A percentile compares a stretch with the other conserved stretches of the same genome.
phyloP scores from a whole-genome alignment of 2,888 invertebrate species.

The Crepidodera aurea region DNA sequence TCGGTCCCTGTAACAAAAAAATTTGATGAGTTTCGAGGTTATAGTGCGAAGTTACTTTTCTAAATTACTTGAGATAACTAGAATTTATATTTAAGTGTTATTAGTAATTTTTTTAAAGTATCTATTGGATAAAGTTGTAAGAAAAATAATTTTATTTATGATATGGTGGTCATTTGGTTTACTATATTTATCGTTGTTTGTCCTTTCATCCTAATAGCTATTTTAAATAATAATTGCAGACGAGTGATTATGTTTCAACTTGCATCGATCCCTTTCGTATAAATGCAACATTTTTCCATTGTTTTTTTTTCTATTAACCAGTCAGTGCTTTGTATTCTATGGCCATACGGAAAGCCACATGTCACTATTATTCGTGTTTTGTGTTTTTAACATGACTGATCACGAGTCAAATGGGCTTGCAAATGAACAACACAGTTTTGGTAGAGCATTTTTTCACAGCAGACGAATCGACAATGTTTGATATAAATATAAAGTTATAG shows the following conservation, averaged over 20 bases:
- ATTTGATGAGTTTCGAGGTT: conserved; percentile 24
- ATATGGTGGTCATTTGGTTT: no score
- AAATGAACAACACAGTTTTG: conserved; percentile 24
- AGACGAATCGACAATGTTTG: no score
- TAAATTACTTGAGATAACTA: neutral
- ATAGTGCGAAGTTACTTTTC: neutral
- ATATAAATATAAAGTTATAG: no score
- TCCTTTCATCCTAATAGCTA: no score
- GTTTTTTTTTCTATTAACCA: neutral
- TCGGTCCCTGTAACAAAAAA: conserved; percentile 78
- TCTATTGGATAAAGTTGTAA: no score
- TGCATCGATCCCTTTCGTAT: neutral
- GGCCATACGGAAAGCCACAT: conserved; percentile 20
- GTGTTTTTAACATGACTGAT: conserved; percentile 28
- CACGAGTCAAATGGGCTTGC: conserved; percentile 16
- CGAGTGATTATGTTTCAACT: neutral
- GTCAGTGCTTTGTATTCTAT: neutral
- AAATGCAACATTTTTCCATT: neutral
- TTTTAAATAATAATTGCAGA: neutral
- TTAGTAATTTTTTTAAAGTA: no score
- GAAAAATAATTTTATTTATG: no score
- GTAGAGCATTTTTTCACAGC: conserved; percentile 13
- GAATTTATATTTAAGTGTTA: neutral
- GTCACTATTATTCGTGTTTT: conserved; percentile 27
- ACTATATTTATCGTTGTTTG: no score